phyloP scores from a whole-genome alignment of 2,888 invertebrate species.

The Phlogophora meticulosa region DNA sequence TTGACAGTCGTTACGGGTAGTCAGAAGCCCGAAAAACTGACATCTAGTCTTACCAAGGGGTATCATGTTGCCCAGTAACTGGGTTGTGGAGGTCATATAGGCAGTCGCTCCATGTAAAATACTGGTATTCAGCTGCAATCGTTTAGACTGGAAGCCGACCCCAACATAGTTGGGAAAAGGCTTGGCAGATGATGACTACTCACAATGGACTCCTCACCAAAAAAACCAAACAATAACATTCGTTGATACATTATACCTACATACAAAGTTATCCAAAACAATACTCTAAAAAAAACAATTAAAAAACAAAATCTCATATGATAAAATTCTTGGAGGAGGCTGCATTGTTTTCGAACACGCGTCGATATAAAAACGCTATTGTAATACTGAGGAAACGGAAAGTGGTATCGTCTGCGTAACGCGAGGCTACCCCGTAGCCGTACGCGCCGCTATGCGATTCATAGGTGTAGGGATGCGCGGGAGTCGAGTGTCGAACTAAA shows the following conservation, averaged over 20 bases:
- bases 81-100: too few relatives aligned
- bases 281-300: conserved; percentile 34
- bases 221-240: neutral
- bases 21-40: too few relatives aligned
- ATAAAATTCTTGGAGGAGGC: conserved; percentile 68
- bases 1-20: too few relatives aligned
- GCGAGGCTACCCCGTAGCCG: conserved; percentile 78
- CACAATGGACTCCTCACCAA: neutral
- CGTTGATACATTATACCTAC: neutral
- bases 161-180: too few relatives aligned
- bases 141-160: too few relatives aligned
- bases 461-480: conserved; percentile 73
- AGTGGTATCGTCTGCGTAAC: conserved; percentile 86
- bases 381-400: conserved; percentile 86
- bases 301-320: conserved; percentile 45
- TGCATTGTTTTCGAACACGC: conserved; percentile 74
- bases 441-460: conserved; percentile 86
- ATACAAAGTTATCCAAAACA: conserved; percentile 32
- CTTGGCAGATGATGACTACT: too few relatives aligned
- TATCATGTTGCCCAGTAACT: too few relatives aligned
- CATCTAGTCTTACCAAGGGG: too few relatives aligned
- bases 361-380: conserved; percentile 78
- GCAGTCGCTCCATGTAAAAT: too few relatives aligned
- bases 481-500: conserved; percentile 12
- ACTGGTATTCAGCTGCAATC: too few relatives aligned